Evolutionary conservation across 2,888 invertebrate species (phyloP), one percentile per base, ranked within the genome.

Genomic region (Pterostichus niger): DNA sequence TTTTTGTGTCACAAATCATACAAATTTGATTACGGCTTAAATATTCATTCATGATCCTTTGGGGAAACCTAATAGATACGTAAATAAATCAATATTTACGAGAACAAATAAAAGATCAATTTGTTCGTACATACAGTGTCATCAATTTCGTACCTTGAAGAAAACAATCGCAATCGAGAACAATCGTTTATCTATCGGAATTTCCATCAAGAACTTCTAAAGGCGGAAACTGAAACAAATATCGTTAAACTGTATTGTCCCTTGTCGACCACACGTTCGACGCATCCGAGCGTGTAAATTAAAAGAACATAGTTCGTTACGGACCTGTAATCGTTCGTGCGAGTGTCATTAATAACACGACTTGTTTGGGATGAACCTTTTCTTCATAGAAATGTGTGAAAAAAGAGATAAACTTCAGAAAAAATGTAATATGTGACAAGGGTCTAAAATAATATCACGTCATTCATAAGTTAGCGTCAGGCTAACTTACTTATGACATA

Each of bases 261-360:
- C 59, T 59, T 59, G 17, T 73, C 73, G 31, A 15, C 44, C 13
- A 73, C 15, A 46, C 31, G 11, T 73, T 24, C 64, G 13, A 3
- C n/a, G 49, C 35, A 64, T 46, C 15, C 46, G 49, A 15, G 9
- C 59, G 59, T 17, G 73, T 15, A 46, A 73, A 73, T 73, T 73
- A 73, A 73, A 73, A 46, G 46, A 73, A 73, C 73, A 40, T 73
- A 44, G 73, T 73, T 73, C 46, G 31, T 73, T 73, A 73, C 73
- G 7, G 17, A 6, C 31, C 73, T 46, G 17, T 17, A 73, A 49
- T 49, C 73, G 49, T 24, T 73, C 73, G 73, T 73, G 73, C 73
- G 73, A 24, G 49, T 17, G 46, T 73, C 73, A 73, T 73, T 49
- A 73, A 73, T 73, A 73, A 73, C 49, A 17, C 73, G 31, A 46